phyloP scores from a whole-genome alignment of 2,113 vertebrate genomes.

The Oreocharis arfaki region DNA sequence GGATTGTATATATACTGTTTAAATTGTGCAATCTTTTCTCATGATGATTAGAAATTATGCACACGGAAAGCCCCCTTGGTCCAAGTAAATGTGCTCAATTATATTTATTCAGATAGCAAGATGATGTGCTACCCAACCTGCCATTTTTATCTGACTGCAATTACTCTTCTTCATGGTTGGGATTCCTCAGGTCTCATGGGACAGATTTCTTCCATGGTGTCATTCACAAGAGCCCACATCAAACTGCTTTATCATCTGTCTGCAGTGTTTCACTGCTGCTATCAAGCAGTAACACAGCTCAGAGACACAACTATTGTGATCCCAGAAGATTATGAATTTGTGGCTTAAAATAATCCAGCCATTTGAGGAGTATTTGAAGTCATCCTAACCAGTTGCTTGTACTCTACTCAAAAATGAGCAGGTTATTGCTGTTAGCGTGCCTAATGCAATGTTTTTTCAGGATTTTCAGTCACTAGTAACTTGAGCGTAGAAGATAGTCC shows the following conservation, averaged over 20 bases:
- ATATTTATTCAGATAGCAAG: background rate
- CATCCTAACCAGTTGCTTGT: background rate
- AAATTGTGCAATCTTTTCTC: background rate
- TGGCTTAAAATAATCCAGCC: constrained; percentile 11
- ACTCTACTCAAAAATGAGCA: background rate
- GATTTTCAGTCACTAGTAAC: background rate
- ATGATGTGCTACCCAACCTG: background rate
- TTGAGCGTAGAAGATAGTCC: background rate
- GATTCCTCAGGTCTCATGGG: constrained; percentile 15
- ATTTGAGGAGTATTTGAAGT: constrained; percentile 4
- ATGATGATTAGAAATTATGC: background rate
- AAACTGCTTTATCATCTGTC: constrained; percentile 40
- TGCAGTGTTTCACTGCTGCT: constrained; percentile 27
- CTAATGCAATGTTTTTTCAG: background rate
- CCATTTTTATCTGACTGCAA: constrained; percentile 10
- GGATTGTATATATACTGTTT: background rate
- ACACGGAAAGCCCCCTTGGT: background rate
- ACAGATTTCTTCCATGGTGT: constrained; percentile 16
- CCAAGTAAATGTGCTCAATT: constrained; percentile 17
- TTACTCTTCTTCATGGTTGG: constrained; percentile 25
- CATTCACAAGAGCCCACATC: constrained; percentile 23
- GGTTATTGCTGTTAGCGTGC: background rate
- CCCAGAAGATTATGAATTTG: constrained; percentile 28
- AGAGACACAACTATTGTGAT: background rate
- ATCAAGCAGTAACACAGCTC: constrained; percentile 34